These are phyloP conservation scores for Pemphigus obesinymphae DNA, from an alignment of 1,140 invertebrate species.

Conservation along the genomic window DNA sequence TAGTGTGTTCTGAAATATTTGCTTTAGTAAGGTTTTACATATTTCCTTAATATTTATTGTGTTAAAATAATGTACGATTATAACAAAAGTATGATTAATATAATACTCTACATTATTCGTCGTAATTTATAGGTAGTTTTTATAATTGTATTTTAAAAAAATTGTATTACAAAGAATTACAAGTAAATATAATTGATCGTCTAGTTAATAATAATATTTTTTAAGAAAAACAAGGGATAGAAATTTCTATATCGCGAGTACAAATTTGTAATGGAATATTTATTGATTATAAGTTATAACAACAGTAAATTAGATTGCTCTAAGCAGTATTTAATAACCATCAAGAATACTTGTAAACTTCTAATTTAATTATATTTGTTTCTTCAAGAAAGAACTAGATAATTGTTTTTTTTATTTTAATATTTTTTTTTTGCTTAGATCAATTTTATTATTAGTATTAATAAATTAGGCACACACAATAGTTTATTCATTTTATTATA, in stretches of 20 bases:
- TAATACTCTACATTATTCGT: background rate
- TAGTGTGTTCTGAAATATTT: background rate
- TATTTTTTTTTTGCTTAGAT: background rate
- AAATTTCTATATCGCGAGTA: background rate
- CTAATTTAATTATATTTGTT: too few relatives aligned
- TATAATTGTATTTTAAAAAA: background rate
- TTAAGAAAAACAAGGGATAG: background rate
- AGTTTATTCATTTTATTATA: constrained; percentile 2
- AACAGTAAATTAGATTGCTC: background rate
- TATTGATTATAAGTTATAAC: background rate
- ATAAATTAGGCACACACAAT: background rate
- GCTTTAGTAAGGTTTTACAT: constrained; percentile 1
- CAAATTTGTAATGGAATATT: background rate
- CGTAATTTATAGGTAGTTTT: background rate
- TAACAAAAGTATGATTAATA: background rate
- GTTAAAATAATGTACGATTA: background rate
- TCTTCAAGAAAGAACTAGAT: too few relatives aligned
- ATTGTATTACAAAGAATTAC: background rate
- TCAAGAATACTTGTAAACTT: too few relatives aligned
- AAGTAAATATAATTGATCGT: background rate
- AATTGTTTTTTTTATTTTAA: background rate
- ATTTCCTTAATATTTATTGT: background rate
- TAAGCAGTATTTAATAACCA: too few relatives aligned
- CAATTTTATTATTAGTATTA: background rate
- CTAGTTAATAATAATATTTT: background rate